Evolutionary conservation across 2,113 vertebrate species (phyloP), one percentile per base, ranked within the genome.

Genomic region (Corythaeola cristata): DNA sequence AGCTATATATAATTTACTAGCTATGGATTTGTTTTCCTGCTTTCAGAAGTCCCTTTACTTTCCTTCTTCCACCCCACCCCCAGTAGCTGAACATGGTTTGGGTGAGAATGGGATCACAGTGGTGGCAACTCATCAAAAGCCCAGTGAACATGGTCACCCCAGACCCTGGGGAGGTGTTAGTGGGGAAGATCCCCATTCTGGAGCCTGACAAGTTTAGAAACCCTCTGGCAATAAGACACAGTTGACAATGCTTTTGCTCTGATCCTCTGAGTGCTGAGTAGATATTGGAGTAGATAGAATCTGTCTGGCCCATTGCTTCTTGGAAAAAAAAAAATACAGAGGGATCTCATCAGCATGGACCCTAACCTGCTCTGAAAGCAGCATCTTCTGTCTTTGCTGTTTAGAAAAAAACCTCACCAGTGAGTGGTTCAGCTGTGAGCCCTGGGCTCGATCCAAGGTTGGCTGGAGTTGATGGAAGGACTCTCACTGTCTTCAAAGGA

Each of bases 21-120:
- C 93, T 97, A 89, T 95, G 90, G 92, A 94, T 97, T 94, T 97
- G 91, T 96, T 97, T 94, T 93, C 85, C 96, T 97, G 91, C 91
- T 95, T 97, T 93, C 73, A 93, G 92, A 97, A 96, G 81, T 87
- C 74, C 66, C 37, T 80, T 63, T 44, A 15, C 56, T 50, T 58
- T 12, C 27, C 49, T 14, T 8, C 33, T 39, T 28, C 5, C 19
- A 15, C 20, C 17, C n/a, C 53, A 3, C 24, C 17, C 5, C 8
- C 71, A 49, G 26, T 1, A 72, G 58, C 75, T 69, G 86, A 86
- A 63, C 62, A 41, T 45, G 58, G 59, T 85, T 73, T 76, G 76
- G 71, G 28, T 89, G 53, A 26, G 56, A 52, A 73, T 18, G 19
- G 60, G 27, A 44, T 52, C 53, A 35, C 47, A 63, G 22, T 71